A percentile compares a stretch with the other conserved stretches of the same genome.
These are phyloP conservation scores for Drosophila affinis DNA, from an alignment of 2,888 invertebrate species.

Conservation along the genomic window DNA sequence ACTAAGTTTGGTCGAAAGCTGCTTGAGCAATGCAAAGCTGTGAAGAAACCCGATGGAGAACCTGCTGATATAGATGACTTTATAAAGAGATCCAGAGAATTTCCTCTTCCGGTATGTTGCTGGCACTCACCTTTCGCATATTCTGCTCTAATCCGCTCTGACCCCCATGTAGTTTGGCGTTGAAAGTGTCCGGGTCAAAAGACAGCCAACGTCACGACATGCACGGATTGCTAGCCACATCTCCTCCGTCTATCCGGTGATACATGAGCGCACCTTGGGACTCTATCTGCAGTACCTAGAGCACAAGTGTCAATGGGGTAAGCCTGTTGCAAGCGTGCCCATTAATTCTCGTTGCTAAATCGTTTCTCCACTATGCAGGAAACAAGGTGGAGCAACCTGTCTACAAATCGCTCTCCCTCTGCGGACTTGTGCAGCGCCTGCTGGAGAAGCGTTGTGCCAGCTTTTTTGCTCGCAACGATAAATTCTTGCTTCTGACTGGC, in stretches of 20 bases:
- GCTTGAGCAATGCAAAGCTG: constrained; percentile 61
- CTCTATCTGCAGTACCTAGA: constrained; percentile 87
- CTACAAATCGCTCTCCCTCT: constrained; percentile 80
- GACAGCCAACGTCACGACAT: constrained; percentile 72
- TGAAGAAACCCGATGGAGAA: constrained; percentile 56
- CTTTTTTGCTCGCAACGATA: constrained; percentile 84
- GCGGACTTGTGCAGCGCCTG: constrained; percentile 85
- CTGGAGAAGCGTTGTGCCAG: constrained; percentile 85
- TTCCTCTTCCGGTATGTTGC: constrained; percentile 74
- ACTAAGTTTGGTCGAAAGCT: constrained; percentile 65
- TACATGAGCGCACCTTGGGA: constrained; percentile 87
- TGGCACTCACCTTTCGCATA: background rate
- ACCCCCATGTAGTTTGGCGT: constrained; percentile 78
- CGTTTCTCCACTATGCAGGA: constrained; percentile 31
- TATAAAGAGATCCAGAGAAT: constrained; percentile 65
- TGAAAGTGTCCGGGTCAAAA: constrained; percentile 75
- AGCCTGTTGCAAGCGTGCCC: constrained; percentile 19
- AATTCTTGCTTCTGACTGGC: constrained; percentile 83
- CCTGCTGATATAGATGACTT: constrained; percentile 57
- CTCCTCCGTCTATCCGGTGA: constrained; percentile 87
- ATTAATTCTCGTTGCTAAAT: no score
- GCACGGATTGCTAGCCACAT: constrained; percentile 76
- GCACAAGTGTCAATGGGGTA: constrained; percentile 85
- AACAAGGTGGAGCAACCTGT: constrained; percentile 53
- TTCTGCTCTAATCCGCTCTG: background rate